Base-by-base conservation (phyloP, 2,797 vertebrate genomes). In the Neopelma chrysocephalum region DNA sequence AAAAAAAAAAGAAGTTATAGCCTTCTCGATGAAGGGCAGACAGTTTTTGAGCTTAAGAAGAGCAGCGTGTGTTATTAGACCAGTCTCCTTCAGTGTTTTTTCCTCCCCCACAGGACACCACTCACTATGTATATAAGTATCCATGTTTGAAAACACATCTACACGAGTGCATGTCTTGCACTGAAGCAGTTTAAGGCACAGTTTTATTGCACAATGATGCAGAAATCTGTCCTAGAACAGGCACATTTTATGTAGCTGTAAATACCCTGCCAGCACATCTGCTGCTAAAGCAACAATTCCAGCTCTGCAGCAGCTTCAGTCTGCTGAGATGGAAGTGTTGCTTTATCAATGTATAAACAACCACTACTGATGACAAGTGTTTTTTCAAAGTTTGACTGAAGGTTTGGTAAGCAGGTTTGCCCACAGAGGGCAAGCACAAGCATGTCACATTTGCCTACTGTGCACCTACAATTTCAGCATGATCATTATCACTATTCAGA, bases 61-160 rank as follows among this genome's bases (percentile, higher is more conserved):
- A 23, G 36, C 34, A 36, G 2, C 0, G 1, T 6, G 3, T 82
- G 23, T 17, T 38, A 16, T 65, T 29, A 72, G 20, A 20, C 29
- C 21, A 22, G 3, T 3, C 13, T 80, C 60, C 29, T 27, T 47
- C 27, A 29, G 10, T 0, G 0, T 48, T 56, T 27, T 7, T 32
- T 11, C 2, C 1, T 2, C 7, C 21, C 26, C 13, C 4, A 0
- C 7, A 32, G 47, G 42, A 12, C 5, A 22, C 45, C 10, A 18
- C 5, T 64, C 31, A 8, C 15, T 9, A 11, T 6, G 14, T 10
- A 16, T 9, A 25, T 3, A 61, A 70, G 48, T 13, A 66, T 3
- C 14, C 16, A 0, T 13, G 11, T 31, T 40, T 60, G 45, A 76
- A 53, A 60, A 29, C 11, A 29, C 48, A 71, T 0, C n/a, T 31